Percentiles rank a stretch among this genome's conserved stretches.
These are phyloP conservation scores for Thomomys bottae DNA, from an alignment of 2,113 vertebrate species.

Conservation along the genomic window DNA sequence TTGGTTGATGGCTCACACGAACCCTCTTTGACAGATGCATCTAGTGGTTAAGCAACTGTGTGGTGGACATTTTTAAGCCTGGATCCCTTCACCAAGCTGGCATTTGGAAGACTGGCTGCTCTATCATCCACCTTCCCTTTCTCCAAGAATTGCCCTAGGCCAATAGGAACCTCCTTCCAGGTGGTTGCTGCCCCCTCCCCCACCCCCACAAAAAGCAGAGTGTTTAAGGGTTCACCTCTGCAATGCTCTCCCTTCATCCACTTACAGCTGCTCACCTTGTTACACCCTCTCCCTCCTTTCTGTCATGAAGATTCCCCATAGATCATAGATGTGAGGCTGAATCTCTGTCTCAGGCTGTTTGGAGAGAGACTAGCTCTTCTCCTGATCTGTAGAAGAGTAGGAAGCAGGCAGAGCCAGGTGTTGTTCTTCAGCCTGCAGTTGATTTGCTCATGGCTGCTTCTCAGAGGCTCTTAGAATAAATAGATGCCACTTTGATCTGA, in stretches of 20 bases:
- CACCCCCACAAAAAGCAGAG: background rate
- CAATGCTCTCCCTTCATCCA: background rate
- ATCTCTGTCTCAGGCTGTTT: background rate
- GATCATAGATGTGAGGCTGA: background rate
- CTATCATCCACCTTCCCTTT: background rate
- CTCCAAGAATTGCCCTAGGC: background rate
- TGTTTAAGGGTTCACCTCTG: background rate
- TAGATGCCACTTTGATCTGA: background rate
- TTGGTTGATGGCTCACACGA: background rate
- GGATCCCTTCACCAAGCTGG: background rate
- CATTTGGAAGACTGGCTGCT: background rate
- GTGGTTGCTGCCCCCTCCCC: background rate
- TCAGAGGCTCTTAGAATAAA: background rate
- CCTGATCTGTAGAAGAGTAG: background rate
- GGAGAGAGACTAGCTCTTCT: background rate
- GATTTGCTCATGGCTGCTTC: background rate
- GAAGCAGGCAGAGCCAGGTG: fast-evolving
- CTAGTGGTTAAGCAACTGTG: background rate
- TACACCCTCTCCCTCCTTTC: background rate
- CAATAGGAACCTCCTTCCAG: background rate
- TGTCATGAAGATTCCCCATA: background rate
- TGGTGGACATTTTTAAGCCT: background rate
- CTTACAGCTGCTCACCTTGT: background rate
- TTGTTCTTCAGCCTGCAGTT: background rate
- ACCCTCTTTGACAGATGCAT: constrained; percentile 32